phyloP scores from a whole-genome alignment of 2,888 invertebrate genomes.

The Subacronicta megacephala region DNA sequence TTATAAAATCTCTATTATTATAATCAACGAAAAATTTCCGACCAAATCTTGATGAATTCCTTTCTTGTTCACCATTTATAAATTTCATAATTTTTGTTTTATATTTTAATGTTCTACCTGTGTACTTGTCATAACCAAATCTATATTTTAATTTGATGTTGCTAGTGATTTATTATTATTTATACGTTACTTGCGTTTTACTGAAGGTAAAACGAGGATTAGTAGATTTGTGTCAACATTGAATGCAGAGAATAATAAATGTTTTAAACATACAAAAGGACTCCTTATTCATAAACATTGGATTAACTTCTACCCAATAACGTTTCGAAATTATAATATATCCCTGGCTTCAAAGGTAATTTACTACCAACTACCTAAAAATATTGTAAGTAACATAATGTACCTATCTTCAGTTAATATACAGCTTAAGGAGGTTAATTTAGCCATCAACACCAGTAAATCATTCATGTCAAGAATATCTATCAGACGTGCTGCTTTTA shows the following conservation, averaged over 20 bases:
- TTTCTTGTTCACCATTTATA: conserved; percentile 48
- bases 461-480: too few species aligned
- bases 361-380: too few species aligned
- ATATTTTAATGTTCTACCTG: conserved; percentile 43
- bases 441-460: too few species aligned
- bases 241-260: conserved; percentile 79
- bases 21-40: conserved; percentile 63
- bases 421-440: too few species aligned
- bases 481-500: too few species aligned
- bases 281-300: conserved; percentile 12
- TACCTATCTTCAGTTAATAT: too few species aligned
- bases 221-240: conserved; percentile 74
- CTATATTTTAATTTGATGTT: conserved; percentile 63
- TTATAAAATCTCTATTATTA: conserved; percentile 80
- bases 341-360: too few species aligned
- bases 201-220: conserved; percentile 69
- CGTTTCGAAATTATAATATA: too few species aligned
- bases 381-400: too few species aligned
- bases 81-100: conserved; percentile 51
- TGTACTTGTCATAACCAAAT: conserved; percentile 54
- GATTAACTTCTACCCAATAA: too few species aligned
- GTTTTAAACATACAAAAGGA: conserved; percentile 74
- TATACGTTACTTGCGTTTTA: conserved; percentile 64
- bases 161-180: conserved; percentile 52
- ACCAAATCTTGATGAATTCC: conserved; percentile 67